Conservation (phyloP, 2,113 vertebrate genomes). For the Peucedramus taeniatus region DNA sequence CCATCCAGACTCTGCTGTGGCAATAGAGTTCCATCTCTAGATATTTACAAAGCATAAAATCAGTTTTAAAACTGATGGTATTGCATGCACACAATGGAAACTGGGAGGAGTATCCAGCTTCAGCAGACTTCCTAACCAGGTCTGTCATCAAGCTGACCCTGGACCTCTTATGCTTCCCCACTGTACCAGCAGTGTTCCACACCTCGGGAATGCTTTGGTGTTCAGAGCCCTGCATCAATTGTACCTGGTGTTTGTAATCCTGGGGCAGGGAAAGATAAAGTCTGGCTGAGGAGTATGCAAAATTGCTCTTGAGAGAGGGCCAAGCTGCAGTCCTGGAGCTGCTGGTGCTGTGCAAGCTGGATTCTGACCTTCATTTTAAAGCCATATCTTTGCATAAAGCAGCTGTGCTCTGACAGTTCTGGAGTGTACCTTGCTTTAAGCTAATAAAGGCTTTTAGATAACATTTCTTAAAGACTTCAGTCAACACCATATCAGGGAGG, state of each 20-base stretch:
- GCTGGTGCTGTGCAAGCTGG: neutral
- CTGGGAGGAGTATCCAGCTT: neutral
- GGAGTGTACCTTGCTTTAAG: slow-evolving; percentile 45
- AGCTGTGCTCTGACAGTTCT: neutral
- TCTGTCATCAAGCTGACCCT: neutral
- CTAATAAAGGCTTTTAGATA: slow-evolving; percentile 54
- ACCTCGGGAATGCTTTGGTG: neutral
- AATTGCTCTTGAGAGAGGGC: neutral
- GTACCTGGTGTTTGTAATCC: slow-evolving; percentile 21
- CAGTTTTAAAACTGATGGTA: neutral
- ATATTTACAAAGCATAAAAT: neutral
- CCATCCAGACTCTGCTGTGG: neutral
- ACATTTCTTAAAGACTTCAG: slow-evolving; percentile 41
- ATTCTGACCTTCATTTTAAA: slow-evolving; percentile 50
- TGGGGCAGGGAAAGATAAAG: neutral
- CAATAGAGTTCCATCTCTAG: neutral
- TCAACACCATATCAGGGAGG: neutral
- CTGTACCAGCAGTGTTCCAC: neutral
- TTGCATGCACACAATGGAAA: neutral
- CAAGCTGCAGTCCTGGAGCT: neutral
- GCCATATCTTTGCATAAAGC: neutral
- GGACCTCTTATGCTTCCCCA: neutral
- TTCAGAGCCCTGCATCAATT: neutral
- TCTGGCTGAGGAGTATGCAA: neutral
- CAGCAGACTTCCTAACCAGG: neutral